phyloP scores from a whole-genome alignment of 2,113 vertebrate species.

The Caretta caretta region DNA sequence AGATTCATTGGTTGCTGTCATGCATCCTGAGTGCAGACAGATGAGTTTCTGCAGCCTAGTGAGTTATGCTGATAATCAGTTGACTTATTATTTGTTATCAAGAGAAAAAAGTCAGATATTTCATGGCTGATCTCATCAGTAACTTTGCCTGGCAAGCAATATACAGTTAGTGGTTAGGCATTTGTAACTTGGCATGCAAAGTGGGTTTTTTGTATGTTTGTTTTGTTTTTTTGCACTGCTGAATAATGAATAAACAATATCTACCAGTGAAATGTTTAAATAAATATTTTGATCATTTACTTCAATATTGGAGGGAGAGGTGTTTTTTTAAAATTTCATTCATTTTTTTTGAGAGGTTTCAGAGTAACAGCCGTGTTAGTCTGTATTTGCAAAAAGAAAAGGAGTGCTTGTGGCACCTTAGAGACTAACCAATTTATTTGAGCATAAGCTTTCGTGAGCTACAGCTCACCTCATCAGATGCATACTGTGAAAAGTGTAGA shows the following conservation, averaged over 20 bases:
- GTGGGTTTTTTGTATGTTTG: neutral
- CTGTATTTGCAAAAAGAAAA: no score
- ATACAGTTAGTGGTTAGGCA: neutral
- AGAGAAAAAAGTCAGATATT: neutral
- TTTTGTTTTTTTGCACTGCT: neutral
- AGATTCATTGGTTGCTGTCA: neutral
- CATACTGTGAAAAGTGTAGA: no score
- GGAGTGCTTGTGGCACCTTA: no score
- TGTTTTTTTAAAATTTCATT: neutral
- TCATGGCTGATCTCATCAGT: neutral
- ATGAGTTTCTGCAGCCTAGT: neutral
- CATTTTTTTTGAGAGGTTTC: neutral
- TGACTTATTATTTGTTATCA: neutral
- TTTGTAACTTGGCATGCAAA: neutral
- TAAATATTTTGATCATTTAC: neutral
- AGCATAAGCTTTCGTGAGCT: no score
- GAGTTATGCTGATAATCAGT: neutral
- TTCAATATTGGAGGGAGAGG: neutral
- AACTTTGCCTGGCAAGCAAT: neutral
- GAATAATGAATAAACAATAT: neutral
- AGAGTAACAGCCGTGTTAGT: no score
- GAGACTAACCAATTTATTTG: no score
- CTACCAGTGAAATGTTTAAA: neutral
- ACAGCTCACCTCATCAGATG: no score
- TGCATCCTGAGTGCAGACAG: neutral